These are phyloP conservation scores for Acleris laterana DNA, from an alignment of 2,888 invertebrate genomes.

Conservation along the genomic window DNA sequence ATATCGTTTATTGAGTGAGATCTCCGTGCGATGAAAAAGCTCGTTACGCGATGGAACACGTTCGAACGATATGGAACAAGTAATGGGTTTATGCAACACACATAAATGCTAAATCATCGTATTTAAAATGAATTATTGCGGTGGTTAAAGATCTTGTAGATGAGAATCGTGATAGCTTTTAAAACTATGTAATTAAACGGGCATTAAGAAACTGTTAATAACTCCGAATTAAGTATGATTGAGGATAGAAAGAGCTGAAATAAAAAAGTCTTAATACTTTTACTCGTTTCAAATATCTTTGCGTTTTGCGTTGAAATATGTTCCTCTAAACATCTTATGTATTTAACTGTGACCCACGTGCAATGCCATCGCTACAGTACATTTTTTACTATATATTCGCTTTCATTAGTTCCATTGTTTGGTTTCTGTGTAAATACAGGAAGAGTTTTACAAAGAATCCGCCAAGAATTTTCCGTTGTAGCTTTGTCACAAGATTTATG, in stretches of 20 bases:
- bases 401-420: constrained; percentile 26
- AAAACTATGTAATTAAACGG: not conserved
- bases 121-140: constrained; percentile 3
- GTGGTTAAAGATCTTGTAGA: constrained; percentile 5
- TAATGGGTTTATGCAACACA: constrained; percentile 29
- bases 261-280: no score
- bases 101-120: constrained; percentile 24
- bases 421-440: constrained; percentile 16
- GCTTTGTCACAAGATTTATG: constrained; percentile 33
- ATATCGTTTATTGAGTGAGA: constrained; percentile 33
- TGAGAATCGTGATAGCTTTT: not conserved
- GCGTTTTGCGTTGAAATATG: no score
- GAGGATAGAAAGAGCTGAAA: no score
- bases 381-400: constrained; percentile 11
- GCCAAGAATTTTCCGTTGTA: constrained; percentile 25
- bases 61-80: constrained; percentile 45
- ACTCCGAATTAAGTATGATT: no score
- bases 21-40: constrained; percentile 53
- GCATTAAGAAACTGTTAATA: no score
- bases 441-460: constrained; percentile 24
- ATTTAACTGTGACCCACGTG: no score
- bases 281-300: no score
- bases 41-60: constrained; percentile 55
- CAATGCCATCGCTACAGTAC: not conserved
- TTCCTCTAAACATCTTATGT: no score